Base-by-base conservation (phyloP, 2,113 vertebrate species). In the Piliocolobus tephrosceles region DNA sequence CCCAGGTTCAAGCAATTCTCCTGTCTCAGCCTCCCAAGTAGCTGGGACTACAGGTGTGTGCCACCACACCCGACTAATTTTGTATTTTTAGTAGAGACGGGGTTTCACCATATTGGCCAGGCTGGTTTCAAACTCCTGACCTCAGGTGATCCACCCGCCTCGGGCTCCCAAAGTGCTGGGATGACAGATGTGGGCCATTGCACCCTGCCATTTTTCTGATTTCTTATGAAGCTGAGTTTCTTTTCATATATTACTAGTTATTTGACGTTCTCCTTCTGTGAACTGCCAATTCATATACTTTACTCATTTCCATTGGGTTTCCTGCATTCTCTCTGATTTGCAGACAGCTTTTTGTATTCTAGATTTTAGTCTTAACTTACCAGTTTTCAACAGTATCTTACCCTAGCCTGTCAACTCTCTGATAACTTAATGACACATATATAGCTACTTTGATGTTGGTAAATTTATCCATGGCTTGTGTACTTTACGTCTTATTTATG, bases 311-410 rank as follows among this genome's bases (percentile, higher is more conserved):
- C 70, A 4, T 35, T 64, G 47, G n/a, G 32, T 94, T 91, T 91
- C 83, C 82, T 88, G 45, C 84, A 79, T 94, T 92, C 72, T 94
- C 43, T 66, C 79, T 85, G 92, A 92, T 92, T 92, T 89, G 89
- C 40, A 81, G 80, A 96, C 89, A 81, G 85, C 35, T 73, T 96
- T 80, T 94, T 75, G 75, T 68, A 68, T 57, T 86, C 79, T 86
- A 92, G 79, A 18, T 75, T 85, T 92, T 45, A 91, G 78, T 88
- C 79, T 55, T 55, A 55, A 94, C 13, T 80, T 85, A 40, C 50
- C 43, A 88, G 76, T 86, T 91, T 91, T 95, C 83, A 91, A 57
- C 47, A 45, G 66, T 93, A 50, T 58, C 47, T 73, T 75, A 43
- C 11, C 52, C 12, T 27, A 75, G 10, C 70, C 32, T 72, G 88